Base-by-base conservation (phyloP, 2,888 invertebrate species). In the Belgica antarctica region DNA sequence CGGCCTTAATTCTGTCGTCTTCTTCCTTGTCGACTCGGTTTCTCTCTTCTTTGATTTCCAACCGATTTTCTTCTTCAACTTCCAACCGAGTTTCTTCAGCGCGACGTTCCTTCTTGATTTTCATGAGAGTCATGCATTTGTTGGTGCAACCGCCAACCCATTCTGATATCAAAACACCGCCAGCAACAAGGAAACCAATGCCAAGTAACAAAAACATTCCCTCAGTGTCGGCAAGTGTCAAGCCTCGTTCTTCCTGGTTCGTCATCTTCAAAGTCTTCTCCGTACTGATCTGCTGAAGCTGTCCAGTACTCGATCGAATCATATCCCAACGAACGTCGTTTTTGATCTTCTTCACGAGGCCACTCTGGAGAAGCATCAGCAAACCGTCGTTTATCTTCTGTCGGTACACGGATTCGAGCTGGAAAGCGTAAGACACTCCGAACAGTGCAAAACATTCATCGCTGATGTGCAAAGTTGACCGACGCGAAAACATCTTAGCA, bases 211-310 rank as follows among this genome's bases (percentile, higher is more conserved):
- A 78, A 75, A 90, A 91, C 89, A 90, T 91, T 8, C 92, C 92
- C 79, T 90, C 89, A 0, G 89, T 90, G 72, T 92, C 92, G 74
- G 89, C 90, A 28, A 90, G 79, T 1, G 88, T 87, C n/a, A 92
- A 77, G 22, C 88, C 87, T 72, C 89, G 84, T 76, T 92, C 90
- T 77, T 88, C 87, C 24, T 84, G 82, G 46, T 80, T 77, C 7
- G 79, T 73, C 19, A 80, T 78, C 62, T 81, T 82, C 22, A 86
- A 72, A 0, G 78, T 75, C 17, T 76, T 76, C 1, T 81, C 82
- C 12, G 77, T 74, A 72, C 76, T 78, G 76, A 89, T 89, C 75
- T 89, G 85, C 46, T 89, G 76, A 5, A 87, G 77, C 74, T 83
- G 84, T 62, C 88, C 89, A 4, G 83, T 80, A 0, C 82, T 76